Base-by-base conservation (phyloP, 2,888 invertebrate genomes). In the Chymomyza caudatula region DNA sequence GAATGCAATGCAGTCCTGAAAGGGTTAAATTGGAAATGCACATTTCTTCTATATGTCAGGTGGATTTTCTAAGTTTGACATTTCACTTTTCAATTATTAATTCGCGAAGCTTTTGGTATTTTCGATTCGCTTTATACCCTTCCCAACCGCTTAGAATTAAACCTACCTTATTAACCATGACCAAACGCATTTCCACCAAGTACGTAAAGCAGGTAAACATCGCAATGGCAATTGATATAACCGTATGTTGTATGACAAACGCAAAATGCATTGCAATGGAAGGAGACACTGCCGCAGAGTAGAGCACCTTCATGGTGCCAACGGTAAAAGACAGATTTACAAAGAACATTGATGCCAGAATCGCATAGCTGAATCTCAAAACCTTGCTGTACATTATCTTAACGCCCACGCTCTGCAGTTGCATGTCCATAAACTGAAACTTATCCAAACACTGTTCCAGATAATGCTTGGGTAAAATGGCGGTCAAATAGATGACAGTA, bases 331-430 rank as follows among this genome's bases (percentile, higher is more conserved):
- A 20, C 0, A 73, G 17, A 74, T 89, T 88, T 0, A 87, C 73
- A 5, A 83, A 1, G 2, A 84, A 65, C 74, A 88, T 82, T 1
- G 76, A 74, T n/a, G 78, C 25, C 65, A 90, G 69, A 5, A 84
- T 62, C 4, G 80, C 63, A 47, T 87, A 89, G 20, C 85, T 87
- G 25, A 79, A 89, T 0, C 88, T 84, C 19, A 90, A 65, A 20
- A 88, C 77, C 69, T 86, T 88, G 67, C 82, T 89, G 52, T 90
- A 90, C 85, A 89, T 82, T 3, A 90, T 88, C 62, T 88, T 87
- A 1, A 89, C 73, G 54, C 90, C 90, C 15, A 89, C 75, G 15
- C 75, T 78, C 2, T 82, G 78, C 42, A 90, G 69, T 19, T 80
- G 79, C 4, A 74, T 51, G 56, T 90, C 90, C 76, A 88, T 87